These are phyloP conservation scores for Rhegmatorhina hoffmannsi DNA, from an alignment of 2,113 vertebrate species.

Conservation along the genomic window DNA sequence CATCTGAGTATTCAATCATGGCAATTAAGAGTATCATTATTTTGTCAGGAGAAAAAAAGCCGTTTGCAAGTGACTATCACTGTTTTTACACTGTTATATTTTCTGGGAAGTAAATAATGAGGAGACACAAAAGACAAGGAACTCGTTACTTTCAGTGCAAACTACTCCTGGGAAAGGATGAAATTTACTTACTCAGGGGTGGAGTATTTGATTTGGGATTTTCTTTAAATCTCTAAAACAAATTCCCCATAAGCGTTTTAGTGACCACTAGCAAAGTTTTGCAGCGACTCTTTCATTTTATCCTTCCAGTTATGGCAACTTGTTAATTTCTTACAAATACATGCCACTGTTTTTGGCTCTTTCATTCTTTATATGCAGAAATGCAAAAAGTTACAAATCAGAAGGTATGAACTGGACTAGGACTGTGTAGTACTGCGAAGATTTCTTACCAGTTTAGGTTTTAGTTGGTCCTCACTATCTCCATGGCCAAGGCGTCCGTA, in stretches of 20 bases:
- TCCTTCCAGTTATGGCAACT: not conserved
- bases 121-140: not conserved
- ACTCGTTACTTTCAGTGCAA: not conserved
- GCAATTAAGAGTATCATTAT: not conserved
- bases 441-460: slow-evolving; percentile 90
- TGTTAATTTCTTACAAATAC: not conserved
- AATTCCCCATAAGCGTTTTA: not conserved
- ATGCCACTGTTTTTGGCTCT: not conserved
- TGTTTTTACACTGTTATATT: not conserved
- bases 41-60: not conserved
- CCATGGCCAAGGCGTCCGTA: slow-evolving; percentile 95
- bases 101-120: not conserved
- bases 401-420: not conserved
- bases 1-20: not conserved
- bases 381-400: not conserved
- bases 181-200: not conserved
- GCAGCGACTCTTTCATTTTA: not conserved
- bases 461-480: slow-evolving; percentile 96
- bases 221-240: not conserved
- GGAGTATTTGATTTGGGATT: not conserved
- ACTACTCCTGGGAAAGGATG: not conserved
- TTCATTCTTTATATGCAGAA: not conserved
- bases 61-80: not conserved
- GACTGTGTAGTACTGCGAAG: not conserved
- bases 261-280: not conserved